Evolutionary conservation across 2,888 invertebrate species (phyloP).

Genomic region (Noctuana brunneofusca): DNA sequence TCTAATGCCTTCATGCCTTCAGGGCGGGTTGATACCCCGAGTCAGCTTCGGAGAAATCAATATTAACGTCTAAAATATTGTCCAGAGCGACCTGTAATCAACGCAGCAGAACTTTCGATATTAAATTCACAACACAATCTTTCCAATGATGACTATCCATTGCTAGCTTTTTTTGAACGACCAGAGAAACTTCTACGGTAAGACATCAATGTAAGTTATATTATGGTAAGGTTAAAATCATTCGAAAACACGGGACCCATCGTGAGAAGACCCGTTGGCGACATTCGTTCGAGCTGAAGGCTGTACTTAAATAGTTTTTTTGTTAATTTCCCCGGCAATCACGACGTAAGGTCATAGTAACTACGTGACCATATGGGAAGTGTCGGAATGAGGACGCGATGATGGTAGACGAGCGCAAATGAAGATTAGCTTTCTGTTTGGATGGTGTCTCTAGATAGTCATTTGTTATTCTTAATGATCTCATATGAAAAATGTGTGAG

Average conservation of each 20-base stretch:
- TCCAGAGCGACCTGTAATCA: slow-evolving; percentile 56
- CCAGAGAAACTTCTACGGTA: not conserved
- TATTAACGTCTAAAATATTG: slow-evolving; percentile 65
- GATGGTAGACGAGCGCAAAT: slow-evolving; percentile 13
- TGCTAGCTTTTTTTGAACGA: not conserved
- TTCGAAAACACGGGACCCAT: slow-evolving; percentile 22
- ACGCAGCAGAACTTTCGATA: slow-evolving; percentile 1
- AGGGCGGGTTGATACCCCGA: slow-evolving; percentile 53
- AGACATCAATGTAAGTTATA: slow-evolving; percentile 1
- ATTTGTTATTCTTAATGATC: not conserved
- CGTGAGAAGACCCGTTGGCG: slow-evolving; percentile 73
- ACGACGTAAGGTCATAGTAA: slow-evolving; percentile 44
- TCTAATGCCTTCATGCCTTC: slow-evolving; percentile 53
- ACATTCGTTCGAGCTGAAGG: slow-evolving; percentile 43
- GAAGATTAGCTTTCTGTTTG: slow-evolving; percentile 20
- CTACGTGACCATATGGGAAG: slow-evolving; percentile 39
- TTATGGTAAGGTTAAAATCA: not conserved
- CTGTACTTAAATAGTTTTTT: slow-evolving; percentile 43
- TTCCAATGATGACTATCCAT: not conserved
- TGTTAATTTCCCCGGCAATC: slow-evolving; percentile 42
- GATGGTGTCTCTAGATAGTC: not conserved
- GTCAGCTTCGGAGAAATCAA: slow-evolving; percentile 66
- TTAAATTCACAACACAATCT: not conserved
- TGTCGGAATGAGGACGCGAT: not conserved
- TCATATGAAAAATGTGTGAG: too few relatives aligned